Percentiles rank a stretch among this genome's conserved stretches.
Evolutionary conservation across 2,888 invertebrate genomes (phyloP).

Genomic region (Exocentrus adspersus): DNA sequence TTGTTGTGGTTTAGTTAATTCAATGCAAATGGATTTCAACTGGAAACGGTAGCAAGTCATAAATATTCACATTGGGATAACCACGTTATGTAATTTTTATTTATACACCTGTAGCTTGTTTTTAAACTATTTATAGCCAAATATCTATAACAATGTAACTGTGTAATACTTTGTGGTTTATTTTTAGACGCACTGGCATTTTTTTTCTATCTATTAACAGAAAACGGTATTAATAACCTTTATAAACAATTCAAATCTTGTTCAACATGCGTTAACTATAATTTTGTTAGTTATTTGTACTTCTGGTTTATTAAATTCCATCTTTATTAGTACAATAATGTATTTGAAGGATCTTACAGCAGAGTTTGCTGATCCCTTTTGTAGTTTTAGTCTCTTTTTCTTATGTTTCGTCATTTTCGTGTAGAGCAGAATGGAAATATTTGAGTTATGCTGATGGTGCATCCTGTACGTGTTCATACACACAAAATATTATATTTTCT

Average conservation of each 20-base stretch:
- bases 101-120: neutral
- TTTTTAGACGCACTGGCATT: neutral
- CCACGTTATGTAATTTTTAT: neutral
- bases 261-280: too few relatives aligned
- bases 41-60: conserved; percentile 1
- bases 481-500: too few relatives aligned
- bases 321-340: too few relatives aligned
- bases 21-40: conserved; percentile 4
- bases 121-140: neutral
- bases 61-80: conserved; percentile 4
- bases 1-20: too few relatives aligned
- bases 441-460: neutral
- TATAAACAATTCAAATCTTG: neutral
- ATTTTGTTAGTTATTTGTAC: too few relatives aligned
- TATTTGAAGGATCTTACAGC: too few relatives aligned
- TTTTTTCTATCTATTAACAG: neutral
- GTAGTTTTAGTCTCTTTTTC: too few relatives aligned
- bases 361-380: too few relatives aligned
- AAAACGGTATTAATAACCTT: neutral
- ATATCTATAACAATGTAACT: neutral
- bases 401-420: too few relatives aligned
- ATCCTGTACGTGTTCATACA: neutral
- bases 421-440: neutral
- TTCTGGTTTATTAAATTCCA: too few relatives aligned
- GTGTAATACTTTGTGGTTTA: neutral